Percentiles rank a stretch among this genome's conserved stretches.
These are phyloP conservation scores for Periparus ater DNA, from an alignment of 2,797 vertebrate genomes.

Conservation along the genomic window DNA sequence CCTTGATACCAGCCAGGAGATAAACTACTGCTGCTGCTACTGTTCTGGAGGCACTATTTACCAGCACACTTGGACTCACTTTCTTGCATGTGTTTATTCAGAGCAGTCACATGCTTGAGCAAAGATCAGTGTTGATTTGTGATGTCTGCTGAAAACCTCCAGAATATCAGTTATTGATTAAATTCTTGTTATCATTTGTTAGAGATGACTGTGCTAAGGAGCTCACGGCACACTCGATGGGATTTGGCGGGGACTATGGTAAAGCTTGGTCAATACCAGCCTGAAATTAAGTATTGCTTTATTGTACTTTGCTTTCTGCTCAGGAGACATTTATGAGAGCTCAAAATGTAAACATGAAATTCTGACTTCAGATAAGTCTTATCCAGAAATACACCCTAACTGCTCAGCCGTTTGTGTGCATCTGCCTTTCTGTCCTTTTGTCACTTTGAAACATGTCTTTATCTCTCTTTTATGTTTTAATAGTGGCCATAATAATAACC, in stretches of 20 bases:
- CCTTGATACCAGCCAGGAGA: neutral
- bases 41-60: neutral
- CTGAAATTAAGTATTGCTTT: neutral
- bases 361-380: conserved; percentile 4
- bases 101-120: neutral
- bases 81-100: neutral
- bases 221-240: accelerated
- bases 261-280: neutral
- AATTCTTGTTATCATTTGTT: neutral
- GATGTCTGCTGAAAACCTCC: neutral
- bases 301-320: neutral
- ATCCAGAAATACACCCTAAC: neutral
- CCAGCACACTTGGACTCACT: neutral
- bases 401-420: neutral
- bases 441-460: neutral
- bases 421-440: neutral
- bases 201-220: neutral
- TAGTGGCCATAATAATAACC: neutral
- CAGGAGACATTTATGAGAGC: neutral
- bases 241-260: neutral
- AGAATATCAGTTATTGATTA: conserved; percentile 30
- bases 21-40: neutral
- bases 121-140: conserved; percentile 21
- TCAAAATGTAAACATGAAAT: neutral
- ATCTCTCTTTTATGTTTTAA: conserved; percentile 21